phyloP scores from a whole-genome alignment of 2,113 vertebrate species.

The Salminus brasiliensis region DNA sequence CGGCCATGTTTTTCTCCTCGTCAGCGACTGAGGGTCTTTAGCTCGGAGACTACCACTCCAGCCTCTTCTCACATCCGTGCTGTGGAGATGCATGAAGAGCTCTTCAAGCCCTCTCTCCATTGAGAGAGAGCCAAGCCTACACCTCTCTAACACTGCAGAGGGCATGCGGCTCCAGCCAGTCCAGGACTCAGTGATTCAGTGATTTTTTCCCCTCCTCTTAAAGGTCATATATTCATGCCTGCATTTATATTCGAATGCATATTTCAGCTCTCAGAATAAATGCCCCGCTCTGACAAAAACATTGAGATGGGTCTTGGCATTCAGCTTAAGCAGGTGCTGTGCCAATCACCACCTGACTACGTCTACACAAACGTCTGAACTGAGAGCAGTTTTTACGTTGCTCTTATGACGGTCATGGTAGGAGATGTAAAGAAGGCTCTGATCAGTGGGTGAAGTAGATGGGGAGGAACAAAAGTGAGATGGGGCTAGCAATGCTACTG shows the following conservation, averaged over 20 bases:
- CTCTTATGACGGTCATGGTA: neutral
- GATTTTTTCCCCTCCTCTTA: constrained; percentile 18
- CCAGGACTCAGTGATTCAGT: too few species aligned
- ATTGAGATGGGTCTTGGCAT: constrained; percentile 14
- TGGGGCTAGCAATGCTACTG: neutral
- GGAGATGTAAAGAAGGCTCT: neutral
- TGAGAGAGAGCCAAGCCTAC: neutral
- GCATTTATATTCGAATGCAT: constrained; percentile 48
- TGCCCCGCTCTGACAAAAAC: neutral
- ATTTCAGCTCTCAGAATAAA: constrained; percentile 37
- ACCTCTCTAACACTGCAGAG: neutral
- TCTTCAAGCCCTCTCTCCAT: constrained; percentile 25
- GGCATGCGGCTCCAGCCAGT: constrained; percentile 7
- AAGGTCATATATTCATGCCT: constrained; percentile 33
- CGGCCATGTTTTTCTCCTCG: constrained; percentile 3
- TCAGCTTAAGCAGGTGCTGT: too few species aligned
- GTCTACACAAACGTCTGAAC: constrained; percentile 2
- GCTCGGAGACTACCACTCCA: constrained; percentile 9
- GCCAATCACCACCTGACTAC: too few species aligned
- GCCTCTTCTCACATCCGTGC: neutral
- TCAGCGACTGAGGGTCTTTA: constrained; percentile 24
- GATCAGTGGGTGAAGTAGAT: neutral
- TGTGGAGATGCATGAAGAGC: neutral
- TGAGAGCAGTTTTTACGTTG: neutral
- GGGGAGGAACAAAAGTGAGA: neutral